These are phyloP conservation scores for Tapirus terrestris DNA, from an alignment of 2,113 vertebrate species.

Conservation along the genomic window DNA sequence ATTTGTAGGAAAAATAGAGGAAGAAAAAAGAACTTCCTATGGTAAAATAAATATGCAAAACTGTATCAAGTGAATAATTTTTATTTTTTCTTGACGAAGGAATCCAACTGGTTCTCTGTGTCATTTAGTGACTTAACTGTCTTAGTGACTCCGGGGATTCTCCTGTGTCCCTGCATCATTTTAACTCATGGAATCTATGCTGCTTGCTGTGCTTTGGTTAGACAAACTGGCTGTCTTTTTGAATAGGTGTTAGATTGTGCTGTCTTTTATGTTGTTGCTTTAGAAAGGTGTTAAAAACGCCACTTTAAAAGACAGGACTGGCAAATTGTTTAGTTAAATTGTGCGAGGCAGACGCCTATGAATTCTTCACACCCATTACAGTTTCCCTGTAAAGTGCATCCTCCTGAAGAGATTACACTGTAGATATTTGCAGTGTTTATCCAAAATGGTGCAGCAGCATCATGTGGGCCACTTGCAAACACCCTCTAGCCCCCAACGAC, in stretches of 20 bases:
- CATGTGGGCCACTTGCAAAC: neutral
- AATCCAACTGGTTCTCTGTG: neutral
- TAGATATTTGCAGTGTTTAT: conserved; percentile 42
- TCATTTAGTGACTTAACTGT: conserved; percentile 52
- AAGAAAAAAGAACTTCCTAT: neutral
- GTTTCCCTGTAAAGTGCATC: conserved; percentile 48
- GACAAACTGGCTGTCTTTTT: neutral
- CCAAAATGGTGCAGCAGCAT: neutral
- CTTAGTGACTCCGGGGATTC: neutral
- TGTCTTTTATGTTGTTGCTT: conserved; percentile 60
- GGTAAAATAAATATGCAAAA: neutral
- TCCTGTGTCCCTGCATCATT: accelerated
- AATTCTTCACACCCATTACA: conserved; percentile 38
- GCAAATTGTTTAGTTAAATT: conserved; percentile 70
- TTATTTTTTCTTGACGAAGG: conserved; percentile 48
- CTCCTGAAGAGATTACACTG: conserved; percentile 37
- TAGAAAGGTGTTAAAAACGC: conserved; percentile 67
- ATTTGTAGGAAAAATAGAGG: neutral
- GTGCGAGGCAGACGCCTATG: neutral
- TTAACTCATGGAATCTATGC: neutral
- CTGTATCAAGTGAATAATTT: conserved; percentile 6
- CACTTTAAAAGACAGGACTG: conserved; percentile 30
- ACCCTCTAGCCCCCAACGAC: too few species aligned
- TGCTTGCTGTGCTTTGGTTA: conserved; percentile 6
- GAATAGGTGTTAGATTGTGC: conserved; percentile 24